phyloP scores from a whole-genome alignment of 2,113 vertebrate genomes.

The Eulacestoma nigropectus region DNA sequence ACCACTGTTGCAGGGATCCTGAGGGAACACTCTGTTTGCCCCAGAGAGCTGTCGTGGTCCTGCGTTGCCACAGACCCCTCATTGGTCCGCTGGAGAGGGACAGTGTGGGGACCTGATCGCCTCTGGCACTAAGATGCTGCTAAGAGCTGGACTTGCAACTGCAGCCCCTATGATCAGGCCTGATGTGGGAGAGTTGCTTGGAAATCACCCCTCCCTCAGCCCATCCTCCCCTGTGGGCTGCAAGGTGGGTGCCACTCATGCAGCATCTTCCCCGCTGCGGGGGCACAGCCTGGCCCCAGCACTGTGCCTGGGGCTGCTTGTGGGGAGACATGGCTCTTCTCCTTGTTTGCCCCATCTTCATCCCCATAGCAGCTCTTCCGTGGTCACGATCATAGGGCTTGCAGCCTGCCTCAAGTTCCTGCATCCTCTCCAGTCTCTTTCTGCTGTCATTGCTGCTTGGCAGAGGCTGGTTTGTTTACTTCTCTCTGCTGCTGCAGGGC shows the following conservation, averaged over 20 bases:
- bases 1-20: not conserved
- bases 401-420: not conserved
- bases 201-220: not conserved
- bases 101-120: not conserved
- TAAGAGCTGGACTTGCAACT: not conserved
- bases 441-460: not conserved
- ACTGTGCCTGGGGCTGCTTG: not conserved
- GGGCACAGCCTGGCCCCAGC: not conserved
- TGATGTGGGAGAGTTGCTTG: not conserved
- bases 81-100: fast-evolving
- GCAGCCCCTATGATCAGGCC: not conserved
- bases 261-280: fast-evolving
- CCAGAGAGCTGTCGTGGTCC: not conserved
- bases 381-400: not conserved
- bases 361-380: not conserved
- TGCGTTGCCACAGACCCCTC: not conserved
- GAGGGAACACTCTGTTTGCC: not conserved
- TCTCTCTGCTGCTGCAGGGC: not conserved
- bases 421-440: not conserved
- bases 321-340: not conserved
- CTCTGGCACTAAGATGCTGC: not conserved
- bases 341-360: fast-evolving
- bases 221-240: not conserved
- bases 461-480: not conserved
- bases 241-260: fast-evolving